A percentile compares a stretch with the other conserved stretches of the same genome.
Evolutionary conservation across 2,797 vertebrate species (phyloP).

Genomic region (Psittacula derbiana): DNA sequence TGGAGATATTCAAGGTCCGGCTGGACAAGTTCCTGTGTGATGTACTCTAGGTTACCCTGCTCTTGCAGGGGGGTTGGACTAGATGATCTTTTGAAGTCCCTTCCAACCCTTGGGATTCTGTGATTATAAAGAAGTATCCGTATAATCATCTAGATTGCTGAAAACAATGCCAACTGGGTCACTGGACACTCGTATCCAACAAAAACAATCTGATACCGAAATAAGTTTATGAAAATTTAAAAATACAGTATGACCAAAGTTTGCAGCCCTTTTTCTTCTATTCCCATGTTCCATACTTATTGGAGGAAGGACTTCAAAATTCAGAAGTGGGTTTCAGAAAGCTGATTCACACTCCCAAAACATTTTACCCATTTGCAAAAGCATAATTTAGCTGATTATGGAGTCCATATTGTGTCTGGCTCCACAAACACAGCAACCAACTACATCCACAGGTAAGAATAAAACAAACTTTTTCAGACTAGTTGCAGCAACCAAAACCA

Average conservation of each 20-base stretch:
- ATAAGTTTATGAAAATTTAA: not conserved
- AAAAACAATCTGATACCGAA: not conserved
- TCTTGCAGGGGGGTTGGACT: too few relatives aligned
- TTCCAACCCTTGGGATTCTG: too few relatives aligned
- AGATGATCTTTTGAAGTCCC: too few relatives aligned
- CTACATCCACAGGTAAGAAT: constrained; percentile 10
- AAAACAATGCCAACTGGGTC: not conserved
- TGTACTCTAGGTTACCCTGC: too few relatives aligned
- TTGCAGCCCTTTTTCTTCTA: not conserved
- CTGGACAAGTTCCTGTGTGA: too few relatives aligned
- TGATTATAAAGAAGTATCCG: not conserved
- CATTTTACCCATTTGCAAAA: constrained; percentile 9
- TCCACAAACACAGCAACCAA: not conserved
- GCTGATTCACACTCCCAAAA: not conserved
- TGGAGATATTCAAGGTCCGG: too few relatives aligned
- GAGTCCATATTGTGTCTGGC: not conserved
- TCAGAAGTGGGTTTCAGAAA: not conserved
- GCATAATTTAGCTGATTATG: not conserved
- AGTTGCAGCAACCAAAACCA: not conserved
- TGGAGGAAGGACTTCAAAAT: not conserved
- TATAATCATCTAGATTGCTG: not conserved
- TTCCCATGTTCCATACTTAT: not conserved
- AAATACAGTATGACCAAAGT: not conserved
- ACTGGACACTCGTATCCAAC: not conserved
- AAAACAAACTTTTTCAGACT: not conserved